A percentile compares a stretch with the other conserved stretches of the same genome.
Evolutionary conservation across 2,113 vertebrate genomes (phyloP).

Genomic region (Gymnocephalus cernua): DNA sequence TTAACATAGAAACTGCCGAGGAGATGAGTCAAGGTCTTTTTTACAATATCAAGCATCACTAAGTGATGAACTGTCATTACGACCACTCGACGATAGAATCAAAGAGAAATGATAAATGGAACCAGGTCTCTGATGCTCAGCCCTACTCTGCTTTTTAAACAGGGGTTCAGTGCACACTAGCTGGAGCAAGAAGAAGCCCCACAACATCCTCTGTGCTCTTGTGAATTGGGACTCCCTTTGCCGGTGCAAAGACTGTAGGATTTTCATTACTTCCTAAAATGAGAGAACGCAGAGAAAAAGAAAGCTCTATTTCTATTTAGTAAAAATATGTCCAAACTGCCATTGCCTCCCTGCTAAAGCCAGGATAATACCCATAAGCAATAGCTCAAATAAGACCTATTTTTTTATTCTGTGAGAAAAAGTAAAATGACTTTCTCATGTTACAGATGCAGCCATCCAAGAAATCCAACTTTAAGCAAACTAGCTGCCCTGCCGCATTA

Average conservation of each 20-base stretch:
- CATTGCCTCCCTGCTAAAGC: background rate
- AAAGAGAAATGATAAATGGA: slow-evolving; percentile 56
- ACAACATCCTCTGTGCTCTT: slow-evolving; percentile 43
- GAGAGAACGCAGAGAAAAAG: background rate
- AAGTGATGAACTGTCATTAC: slow-evolving; percentile 29
- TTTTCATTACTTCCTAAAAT: slow-evolving; percentile 41
- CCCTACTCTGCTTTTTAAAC: slow-evolving; percentile 43
- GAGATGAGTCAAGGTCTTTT: slow-evolving; percentile 37
- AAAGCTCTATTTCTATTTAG: slow-evolving; percentile 3
- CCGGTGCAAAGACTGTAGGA: slow-evolving; percentile 11
- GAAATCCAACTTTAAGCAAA: slow-evolving; percentile 9
- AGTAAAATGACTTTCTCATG: background rate
- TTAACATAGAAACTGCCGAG: background rate
- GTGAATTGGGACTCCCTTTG: slow-evolving; percentile 53
- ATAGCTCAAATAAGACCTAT: background rate
- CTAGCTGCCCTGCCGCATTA: background rate
- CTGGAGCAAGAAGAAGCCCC: slow-evolving; percentile 67
- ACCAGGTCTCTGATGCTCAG: slow-evolving; percentile 13
- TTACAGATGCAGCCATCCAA: background rate
- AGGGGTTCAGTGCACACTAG: slow-evolving; percentile 54
- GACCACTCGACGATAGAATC: slow-evolving; percentile 13
- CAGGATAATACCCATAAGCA: slow-evolving; percentile 1
- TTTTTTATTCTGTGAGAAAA: slow-evolving; percentile 11
- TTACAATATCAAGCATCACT: slow-evolving; percentile 14
- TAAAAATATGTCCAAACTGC: slow-evolving; percentile 4